phyloP scores from a whole-genome alignment of 2,113 vertebrate genomes.

The Myocastor coypus region DNA sequence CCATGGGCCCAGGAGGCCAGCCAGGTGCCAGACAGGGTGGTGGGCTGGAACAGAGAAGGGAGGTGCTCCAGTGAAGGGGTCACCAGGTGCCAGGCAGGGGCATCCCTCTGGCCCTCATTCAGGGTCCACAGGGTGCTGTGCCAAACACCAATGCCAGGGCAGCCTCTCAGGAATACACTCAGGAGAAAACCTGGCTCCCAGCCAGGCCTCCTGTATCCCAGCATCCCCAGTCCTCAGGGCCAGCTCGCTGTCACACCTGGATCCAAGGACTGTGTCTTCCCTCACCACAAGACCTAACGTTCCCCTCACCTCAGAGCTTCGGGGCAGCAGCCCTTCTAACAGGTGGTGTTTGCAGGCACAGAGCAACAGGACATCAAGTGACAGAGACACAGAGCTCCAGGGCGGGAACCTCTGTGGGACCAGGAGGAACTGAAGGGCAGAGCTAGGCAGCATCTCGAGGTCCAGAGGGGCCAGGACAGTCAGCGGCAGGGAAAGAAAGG shows the following conservation, averaged over 20 bases:
- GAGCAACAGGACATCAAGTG: too few species aligned
- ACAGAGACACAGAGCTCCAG: not conserved
- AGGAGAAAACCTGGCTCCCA: not conserved
- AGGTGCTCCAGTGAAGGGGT: not conserved
- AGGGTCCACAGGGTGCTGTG: rapidly evolving
- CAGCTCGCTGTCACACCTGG: not conserved
- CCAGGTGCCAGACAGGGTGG: not conserved
- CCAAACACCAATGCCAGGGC: not conserved
- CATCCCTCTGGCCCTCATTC: not conserved
- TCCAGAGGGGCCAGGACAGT: too few species aligned
- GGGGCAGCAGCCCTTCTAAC: not conserved
- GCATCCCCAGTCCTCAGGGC: rapidly evolving
- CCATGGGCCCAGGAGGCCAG: rapidly evolving
- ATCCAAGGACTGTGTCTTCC: not conserved
- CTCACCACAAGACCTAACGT: rapidly evolving
- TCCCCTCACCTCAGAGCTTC: rapidly evolving
- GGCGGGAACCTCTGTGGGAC: not conserved
- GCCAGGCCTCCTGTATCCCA: rapidly evolving
- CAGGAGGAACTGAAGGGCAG: too few species aligned
- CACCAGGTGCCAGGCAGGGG: not conserved
- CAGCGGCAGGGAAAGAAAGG: not conserved
- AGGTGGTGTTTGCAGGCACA: rapidly evolving
- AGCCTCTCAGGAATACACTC: too few species aligned
- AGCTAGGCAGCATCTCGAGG: too few species aligned
- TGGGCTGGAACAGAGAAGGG: rapidly evolving